Conservation (phyloP, 2,888 invertebrate species). For the Orthosia gothica region DNA sequence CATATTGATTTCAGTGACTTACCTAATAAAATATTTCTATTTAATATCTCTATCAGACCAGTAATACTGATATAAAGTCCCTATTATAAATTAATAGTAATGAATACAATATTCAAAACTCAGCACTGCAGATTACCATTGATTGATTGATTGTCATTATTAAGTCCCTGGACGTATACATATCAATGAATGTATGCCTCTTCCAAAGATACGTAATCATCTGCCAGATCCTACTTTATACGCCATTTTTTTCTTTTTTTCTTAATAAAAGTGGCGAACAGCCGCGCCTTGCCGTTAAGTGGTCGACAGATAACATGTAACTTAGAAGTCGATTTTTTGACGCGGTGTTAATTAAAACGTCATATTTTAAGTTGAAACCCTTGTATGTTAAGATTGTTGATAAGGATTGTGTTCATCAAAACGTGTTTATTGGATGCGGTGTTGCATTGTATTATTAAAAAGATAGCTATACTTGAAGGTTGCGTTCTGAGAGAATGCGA, state of each 20-base stretch:
- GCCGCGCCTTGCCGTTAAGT: slow-evolving; percentile 58
- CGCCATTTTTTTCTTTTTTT: slow-evolving; percentile 43
- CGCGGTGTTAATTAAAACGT: slow-evolving; percentile 74
- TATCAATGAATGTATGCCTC: slow-evolving; percentile 70
- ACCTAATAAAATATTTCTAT: background rate
- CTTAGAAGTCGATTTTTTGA: slow-evolving; percentile 73
- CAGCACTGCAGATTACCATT: slow-evolving; percentile 18
- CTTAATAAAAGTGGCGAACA: slow-evolving; percentile 49
- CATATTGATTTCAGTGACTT: background rate
- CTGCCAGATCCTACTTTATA: slow-evolving; percentile 65
- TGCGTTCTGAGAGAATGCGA: background rate
- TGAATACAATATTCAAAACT: slow-evolving; percentile 16
- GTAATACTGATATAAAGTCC: background rate
- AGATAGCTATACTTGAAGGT: background rate
- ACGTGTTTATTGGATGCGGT: slow-evolving; percentile 37
- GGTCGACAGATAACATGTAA: slow-evolving; percentile 67
- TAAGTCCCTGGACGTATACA: slow-evolving; percentile 65
- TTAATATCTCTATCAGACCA: background rate
- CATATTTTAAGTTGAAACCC: slow-evolving; percentile 72
- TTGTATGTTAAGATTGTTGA: slow-evolving; percentile 65
- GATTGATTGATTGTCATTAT: slow-evolving; percentile 72
- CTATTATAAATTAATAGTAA: slow-evolving; percentile 2
- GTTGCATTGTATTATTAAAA: slow-evolving; percentile 43
- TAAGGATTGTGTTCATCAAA: slow-evolving; percentile 51
- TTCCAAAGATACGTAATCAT: slow-evolving; percentile 66